These are phyloP conservation scores for Scotopteryx bipunctaria DNA, from an alignment of 2,888 invertebrate genomes.

Conservation along the genomic window DNA sequence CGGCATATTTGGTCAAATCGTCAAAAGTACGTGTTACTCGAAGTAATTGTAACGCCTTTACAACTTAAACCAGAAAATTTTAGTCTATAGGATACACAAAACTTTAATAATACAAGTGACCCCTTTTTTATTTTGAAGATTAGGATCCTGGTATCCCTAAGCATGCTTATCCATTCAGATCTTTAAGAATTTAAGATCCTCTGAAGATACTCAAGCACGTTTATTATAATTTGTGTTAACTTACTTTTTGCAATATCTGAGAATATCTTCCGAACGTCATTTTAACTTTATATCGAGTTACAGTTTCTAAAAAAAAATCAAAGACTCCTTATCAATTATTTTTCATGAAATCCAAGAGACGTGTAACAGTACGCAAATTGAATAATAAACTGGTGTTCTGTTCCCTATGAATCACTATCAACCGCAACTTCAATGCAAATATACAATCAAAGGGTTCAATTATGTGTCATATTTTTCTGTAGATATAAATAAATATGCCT, in stretches of 20 bases:
- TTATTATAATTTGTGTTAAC: background rate
- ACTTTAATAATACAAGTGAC: too few relatives aligned
- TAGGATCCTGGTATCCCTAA: too few relatives aligned
- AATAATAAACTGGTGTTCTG: constrained; percentile 28
- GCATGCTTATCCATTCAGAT: too few relatives aligned
- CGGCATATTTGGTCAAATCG: too few relatives aligned
- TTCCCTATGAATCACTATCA: constrained; percentile 48
- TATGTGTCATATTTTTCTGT: constrained; percentile 12
- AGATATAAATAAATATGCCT: constrained; percentile 14
- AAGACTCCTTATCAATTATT: background rate
- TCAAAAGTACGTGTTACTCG: too few relatives aligned
- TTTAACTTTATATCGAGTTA: constrained; percentile 18
- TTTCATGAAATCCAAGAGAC: constrained; percentile 9
- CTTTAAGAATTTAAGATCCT: too few relatives aligned
- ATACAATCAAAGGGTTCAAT: constrained; percentile 1
- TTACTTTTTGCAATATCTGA: constrained; percentile 60
- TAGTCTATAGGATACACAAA: too few relatives aligned
- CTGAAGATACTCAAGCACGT: background rate
- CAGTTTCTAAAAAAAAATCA: constrained; percentile 6
- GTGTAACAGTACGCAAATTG: constrained; percentile 18
- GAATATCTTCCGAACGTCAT: constrained; percentile 64
- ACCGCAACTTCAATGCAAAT: constrained; percentile 38
- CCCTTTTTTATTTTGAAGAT: too few relatives aligned
- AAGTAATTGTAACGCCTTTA: too few relatives aligned
- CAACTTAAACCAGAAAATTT: too few relatives aligned